Base-by-base conservation (phyloP, 2,888 invertebrate genomes). In the Nudaria mundana region DNA sequence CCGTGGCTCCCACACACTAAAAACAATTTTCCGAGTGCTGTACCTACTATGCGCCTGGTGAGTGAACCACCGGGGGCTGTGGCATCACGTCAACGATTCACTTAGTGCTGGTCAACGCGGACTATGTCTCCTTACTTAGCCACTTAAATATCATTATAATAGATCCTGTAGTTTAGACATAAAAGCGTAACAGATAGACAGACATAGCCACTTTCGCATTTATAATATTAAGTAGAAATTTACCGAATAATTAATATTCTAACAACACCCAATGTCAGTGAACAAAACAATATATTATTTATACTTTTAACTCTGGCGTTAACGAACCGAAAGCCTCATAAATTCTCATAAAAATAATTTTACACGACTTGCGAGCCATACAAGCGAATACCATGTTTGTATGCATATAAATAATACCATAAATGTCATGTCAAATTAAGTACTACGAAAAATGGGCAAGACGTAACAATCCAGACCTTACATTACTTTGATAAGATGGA, bases 401-500 rank as follows among this genome's bases (percentile, higher is more conserved):
- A 37, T 48, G 29, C 40, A 41, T 40, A 45, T 52, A 54, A 55
- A 48, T 47, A 48, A 52, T 35, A 29, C 34, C 43, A 40, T 53
- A 52, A 58, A 58, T 34, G 48, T 58, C 58, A 56, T 46, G 52
- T 53, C 44, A 57, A 56, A 56, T 58, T 52, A 58, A 55, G 43
- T 42, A 38, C 47, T 40, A 40, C 42, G 44, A 56, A 56, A 55
- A 48, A 55, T 50, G 53, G 52, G 59, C 56, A 61, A 63, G 58
- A 55, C 57, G 50, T 57, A 52, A 55, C 58, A 59, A 53, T 60
- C 52, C 37, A 29, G 38, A 40, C 62, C 55, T 61, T 71, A 65
- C 60, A 58, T 68, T 62, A 67, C 44, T 63, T 59, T 60, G 68
- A 68, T 66, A 62, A 64, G 56, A 54, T 66, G 68, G 66, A 66